Conservation (phyloP, 1,140 invertebrate species). For the Euglossa dilemma region DNA sequence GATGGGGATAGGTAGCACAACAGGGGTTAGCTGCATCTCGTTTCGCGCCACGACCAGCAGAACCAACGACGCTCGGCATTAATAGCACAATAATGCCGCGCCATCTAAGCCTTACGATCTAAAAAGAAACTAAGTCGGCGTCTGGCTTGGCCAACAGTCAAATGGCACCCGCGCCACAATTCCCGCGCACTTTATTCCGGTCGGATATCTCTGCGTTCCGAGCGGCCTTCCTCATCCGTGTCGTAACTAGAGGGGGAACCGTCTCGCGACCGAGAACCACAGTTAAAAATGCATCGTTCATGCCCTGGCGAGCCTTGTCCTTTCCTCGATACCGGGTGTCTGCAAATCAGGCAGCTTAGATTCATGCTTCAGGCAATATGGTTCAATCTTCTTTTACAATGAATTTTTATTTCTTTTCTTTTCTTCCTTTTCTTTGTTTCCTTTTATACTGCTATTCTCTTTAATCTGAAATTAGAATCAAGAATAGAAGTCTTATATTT, state of each 20-base stretch:
- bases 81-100: constrained; percentile 59
- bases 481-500: no score
- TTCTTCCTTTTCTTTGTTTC: no score
- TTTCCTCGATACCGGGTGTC: no score
- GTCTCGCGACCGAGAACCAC: not conserved
- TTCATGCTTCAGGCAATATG: no score
- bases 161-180: constrained; percentile 51
- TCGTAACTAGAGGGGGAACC: not conserved
- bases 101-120: constrained; percentile 59
- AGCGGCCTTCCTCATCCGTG: not conserved
- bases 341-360: not conserved
- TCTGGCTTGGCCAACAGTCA: constrained; percentile 59
- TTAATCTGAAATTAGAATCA: no score
- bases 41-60: constrained; percentile 34
- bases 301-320: not conserved
- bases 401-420: no score
- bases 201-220: constrained; percentile 5
- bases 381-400: no score
- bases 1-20: not conserved
- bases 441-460: no score
- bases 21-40: constrained; percentile 19
- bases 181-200: constrained; percentile 44
- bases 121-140: constrained; percentile 63
- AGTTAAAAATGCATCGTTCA: constrained; percentile 11
- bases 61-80: constrained; percentile 42